Evolutionary conservation across 1,140 invertebrate species (phyloP).

Genomic region (Pantala flavescens): DNA sequence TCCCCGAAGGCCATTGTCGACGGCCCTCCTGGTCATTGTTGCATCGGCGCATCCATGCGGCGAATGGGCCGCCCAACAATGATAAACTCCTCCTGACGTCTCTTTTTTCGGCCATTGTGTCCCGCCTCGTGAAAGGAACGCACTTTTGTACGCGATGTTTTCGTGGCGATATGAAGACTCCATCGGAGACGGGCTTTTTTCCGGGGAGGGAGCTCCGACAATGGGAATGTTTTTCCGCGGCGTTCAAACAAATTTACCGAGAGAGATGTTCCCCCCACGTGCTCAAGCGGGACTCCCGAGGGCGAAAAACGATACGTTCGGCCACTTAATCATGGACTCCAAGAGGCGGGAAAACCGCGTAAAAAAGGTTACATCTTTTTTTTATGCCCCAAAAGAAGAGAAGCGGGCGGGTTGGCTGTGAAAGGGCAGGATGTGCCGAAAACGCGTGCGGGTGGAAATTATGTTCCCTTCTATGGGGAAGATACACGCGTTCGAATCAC

Average conservation of each 20-base stretch:
- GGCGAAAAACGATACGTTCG: no score
- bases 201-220: background rate
- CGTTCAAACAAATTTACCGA: background rate
- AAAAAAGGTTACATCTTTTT: no score
- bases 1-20: background rate
- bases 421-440: no score
- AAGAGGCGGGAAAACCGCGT: no score
- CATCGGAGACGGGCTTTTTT: background rate
- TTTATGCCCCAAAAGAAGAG: no score
- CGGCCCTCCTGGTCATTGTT: background rate
- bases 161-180: conserved; percentile 4
- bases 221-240: background rate
- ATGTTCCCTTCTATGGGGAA: no score
- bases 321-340: no score
- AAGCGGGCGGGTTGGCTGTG: no score
- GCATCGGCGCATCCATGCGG: background rate
- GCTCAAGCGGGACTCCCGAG: no score
- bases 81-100: conserved; percentile 3
- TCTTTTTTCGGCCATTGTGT: background rate
- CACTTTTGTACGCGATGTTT: background rate
- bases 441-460: no score
- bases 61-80: background rate
- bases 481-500: no score
- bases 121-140: background rate
- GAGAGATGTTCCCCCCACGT: no score